Base-by-base conservation (phyloP, 2,888 invertebrate species). In the Gibbula magus region DNA sequence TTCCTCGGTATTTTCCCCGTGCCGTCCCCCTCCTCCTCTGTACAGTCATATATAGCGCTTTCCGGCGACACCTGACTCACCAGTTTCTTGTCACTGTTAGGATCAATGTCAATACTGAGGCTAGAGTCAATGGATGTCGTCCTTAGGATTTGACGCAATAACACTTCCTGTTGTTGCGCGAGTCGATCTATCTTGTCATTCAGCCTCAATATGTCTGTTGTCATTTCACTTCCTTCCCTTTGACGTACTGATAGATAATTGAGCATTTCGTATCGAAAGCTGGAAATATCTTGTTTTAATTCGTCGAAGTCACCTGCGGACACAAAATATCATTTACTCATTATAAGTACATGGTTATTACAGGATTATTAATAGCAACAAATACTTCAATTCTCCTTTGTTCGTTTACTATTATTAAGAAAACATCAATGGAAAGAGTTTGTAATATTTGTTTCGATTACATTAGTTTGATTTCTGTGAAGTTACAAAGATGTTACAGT, bases 241-340 rank as follows among this genome's bases (percentile, higher is more conserved):
- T 87, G 86, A 10, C 86, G 83, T 25, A 86, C 84, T 45, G 82
- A 79, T 66, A 88, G 82, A 77, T 89, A 88, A 78, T 90, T 91
- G 77, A 91, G 80, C 87, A 90, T 90, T 82, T 91, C 90, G 76
- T 89, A 91, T 10, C 91, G 84, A 83, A 90, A 90, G 81, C 90
- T 90, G 22, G 89, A 89, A 8, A 91, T 89, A 83, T 91, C 91
- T 76, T 91, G 91, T 78, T 91, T 91, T 0, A 91, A 82, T 77
- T 91, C 91, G 52, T 91, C 91, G 66, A 89, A 89, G 80, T 89
- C 89, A 56, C 80, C 85, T 85, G 70, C 5, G 73, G 78, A 29
- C 29, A 45, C 45, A n/a, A n/a, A n/a, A n/a, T n/a, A n/a, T n/a
- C n/a, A n/a, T n/a, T n/a, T n/a, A n/a, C n/a, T n/a, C n/a, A n/a